Base-by-base conservation (phyloP, 2,113 vertebrate genomes). In the Microcebus ravelobensis region DNA sequence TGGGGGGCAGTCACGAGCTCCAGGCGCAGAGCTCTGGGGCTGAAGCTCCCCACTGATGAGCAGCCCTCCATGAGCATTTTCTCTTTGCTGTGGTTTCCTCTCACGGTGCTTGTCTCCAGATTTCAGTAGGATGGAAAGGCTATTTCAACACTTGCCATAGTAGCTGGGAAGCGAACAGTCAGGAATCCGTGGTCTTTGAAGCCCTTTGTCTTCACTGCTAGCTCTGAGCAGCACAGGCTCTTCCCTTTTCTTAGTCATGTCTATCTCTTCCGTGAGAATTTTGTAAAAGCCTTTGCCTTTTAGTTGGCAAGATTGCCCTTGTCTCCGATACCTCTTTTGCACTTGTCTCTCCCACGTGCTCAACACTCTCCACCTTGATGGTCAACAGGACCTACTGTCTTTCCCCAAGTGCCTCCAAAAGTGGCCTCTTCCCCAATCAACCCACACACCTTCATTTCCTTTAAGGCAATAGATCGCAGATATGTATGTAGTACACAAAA, bases 141-240 rank as follows among this genome's bases (percentile, higher is more conserved):
- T 4, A 88, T 98, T 98, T 98, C 97, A 98, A 96, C 97, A 98
- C 98, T 98, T 98, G 96, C 67, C 97, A 95, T 97, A 67, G 97
- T 94, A 98, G 97, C 97, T 97, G 90, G 76, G 57, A 93, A 96
- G 79, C 11, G 90, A 97, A 70, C 93, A 96, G 31, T 94, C 63
- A 97, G 90, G 95, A 82, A 45, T 90, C 88, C 74, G 87, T 87
- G 91, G 96, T 90, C 77, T 97, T 76, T 15, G 42, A 0, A n/a
- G 45, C 59, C 82, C 83, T 97, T 82, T 95, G 42, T 73, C 94
- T 88, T 92, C 73, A 6, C 79, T 67, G 61, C 79, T 55, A 34
- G 74, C 63, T 96, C 97, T 91, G 92, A 59, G 55, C 82, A 92
- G 36, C n/a, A 12, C 17, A 8, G 0, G 21, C 6, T 3, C 1